Evolutionary conservation across 2,888 invertebrate genomes (phyloP).

Genomic region (Chironomus tentans): DNA sequence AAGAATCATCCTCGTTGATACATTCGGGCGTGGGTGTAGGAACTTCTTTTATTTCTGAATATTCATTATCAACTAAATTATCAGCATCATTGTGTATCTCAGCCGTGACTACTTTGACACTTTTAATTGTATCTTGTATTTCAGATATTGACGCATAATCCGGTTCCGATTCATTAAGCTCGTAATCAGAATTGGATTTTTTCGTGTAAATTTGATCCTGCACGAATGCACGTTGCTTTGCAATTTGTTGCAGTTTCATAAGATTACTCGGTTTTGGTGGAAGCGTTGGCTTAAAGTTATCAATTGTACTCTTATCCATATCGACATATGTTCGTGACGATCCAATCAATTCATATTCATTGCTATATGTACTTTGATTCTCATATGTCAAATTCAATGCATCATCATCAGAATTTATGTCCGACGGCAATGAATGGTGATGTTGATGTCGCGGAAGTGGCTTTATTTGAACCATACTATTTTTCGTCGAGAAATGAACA

Average conservation of each 20-base stretch:
- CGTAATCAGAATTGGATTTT: conserved; percentile 28
- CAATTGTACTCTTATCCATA: conserved; percentile 44
- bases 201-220: conserved; percentile 14
- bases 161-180: conserved; percentile 47
- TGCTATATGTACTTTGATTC: conserved; percentile 61
- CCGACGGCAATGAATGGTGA: conserved; percentile 1
- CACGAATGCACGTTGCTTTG: conserved; percentile 29
- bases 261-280: conserved; percentile 71
- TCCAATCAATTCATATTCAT: conserved; percentile 62
- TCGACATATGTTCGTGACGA: conserved; percentile 47
- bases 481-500: conserved; percentile 55
- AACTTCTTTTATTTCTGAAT: conserved; percentile 23
- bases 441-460: conserved; percentile 30
- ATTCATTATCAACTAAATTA: conserved; percentile 31
- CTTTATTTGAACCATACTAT: conserved; percentile 47
- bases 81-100: conserved; percentile 40
- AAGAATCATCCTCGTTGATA: conserved; percentile 38
- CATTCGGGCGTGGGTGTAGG: conserved; percentile 29
- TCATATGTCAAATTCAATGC: conserved; percentile 36
- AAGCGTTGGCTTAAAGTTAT: conserved; percentile 49
- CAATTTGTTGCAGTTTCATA: conserved; percentile 50
- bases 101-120: conserved; percentile 44
- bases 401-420: neutral
- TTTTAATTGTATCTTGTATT: conserved; percentile 43
- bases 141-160: conserved; percentile 71